These are phyloP conservation scores for Xestia rhomboidea DNA, from an alignment of 2,888 invertebrate species.

Conservation along the genomic window DNA sequence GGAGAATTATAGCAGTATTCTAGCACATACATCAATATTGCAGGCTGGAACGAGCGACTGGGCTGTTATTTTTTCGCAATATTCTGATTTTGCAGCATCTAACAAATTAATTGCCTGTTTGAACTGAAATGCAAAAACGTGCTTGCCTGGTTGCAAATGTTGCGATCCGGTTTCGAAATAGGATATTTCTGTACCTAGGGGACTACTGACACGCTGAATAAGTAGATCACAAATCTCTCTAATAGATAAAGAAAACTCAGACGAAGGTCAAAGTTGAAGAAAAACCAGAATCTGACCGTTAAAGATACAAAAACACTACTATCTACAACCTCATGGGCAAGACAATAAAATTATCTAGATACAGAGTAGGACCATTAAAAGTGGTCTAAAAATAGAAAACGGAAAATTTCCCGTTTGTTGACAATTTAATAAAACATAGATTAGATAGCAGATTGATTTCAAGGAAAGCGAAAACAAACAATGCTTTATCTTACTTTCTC, in stretches of 20 bases:
- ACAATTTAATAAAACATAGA: conserved; percentile 40
- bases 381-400: not conserved
- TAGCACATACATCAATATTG: conserved; percentile 58
- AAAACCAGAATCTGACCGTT: not conserved
- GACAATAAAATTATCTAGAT: not conserved
- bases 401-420: conserved; percentile 9
- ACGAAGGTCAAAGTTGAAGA: not conserved
- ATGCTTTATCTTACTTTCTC: conserved; percentile 51
- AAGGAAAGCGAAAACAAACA: conserved; percentile 53
- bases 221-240: not conserved
- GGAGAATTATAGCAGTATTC: conserved; percentile 48
- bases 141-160: not conserved
- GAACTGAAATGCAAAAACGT: not conserved
- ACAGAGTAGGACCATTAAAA: not conserved
- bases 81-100: conserved; percentile 18
- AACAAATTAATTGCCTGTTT: conserved; percentile 11
- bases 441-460: conserved; percentile 54
- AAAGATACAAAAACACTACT: conserved; percentile 1
- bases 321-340: not conserved
- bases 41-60: conserved; percentile 15
- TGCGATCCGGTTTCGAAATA: not conserved
- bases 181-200: not conserved
- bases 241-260: not conserved
- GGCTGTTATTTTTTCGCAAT: conserved; percentile 37
- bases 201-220: not conserved